Base-by-base conservation (phyloP, 1,140 invertebrate species). In the Ooceraea biroi region DNA sequence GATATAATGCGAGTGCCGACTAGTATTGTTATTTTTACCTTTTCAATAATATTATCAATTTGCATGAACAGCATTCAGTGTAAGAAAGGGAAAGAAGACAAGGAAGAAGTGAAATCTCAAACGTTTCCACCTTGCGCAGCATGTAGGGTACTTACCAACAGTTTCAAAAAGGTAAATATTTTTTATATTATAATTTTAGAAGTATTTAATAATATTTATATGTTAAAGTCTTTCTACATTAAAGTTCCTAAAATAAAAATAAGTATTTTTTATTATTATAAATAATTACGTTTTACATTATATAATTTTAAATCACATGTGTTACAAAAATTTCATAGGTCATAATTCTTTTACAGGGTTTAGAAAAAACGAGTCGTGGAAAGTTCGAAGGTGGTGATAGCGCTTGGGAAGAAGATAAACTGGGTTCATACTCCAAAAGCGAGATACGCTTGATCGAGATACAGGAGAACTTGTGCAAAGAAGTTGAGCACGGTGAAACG, bases 361-460 rank as follows among this genome's bases (percentile, higher is more conserved):
- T 99, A 82, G 96, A 98, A 82, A 96, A 96, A 90, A 99, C 99
- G 0, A 95, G 96, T 36, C 96, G 98, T 91, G 98, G 97, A 25
- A 98, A 99, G 93, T 99, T 98, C 95, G 99, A 98, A 91, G 99
- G 99, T 46, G 99, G 99, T 12, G 99, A 99, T 94, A 97, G 98
- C 1, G 98, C 97, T 46, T 99, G 99, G 98, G 99, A 99, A 93
- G 98, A 99, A 93, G 97, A 98, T 90, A 98, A 98, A 88, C 94
- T 98, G 83, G 96, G 97, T 76, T 96, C 96, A 25, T 99, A 99
- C 94, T 96, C 97, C 84, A 97, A 95, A 44, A 99, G 98, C 94
- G 99, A 99, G 95, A 96, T 97, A 36, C 95, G 99, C 83, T 95
- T 99, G 63, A 96, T 98, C 22, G 99, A 99, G 94, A 98, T 99